Base-by-base conservation (phyloP, 2,888 invertebrate species). In the Prionchulus punctatus region DNA sequence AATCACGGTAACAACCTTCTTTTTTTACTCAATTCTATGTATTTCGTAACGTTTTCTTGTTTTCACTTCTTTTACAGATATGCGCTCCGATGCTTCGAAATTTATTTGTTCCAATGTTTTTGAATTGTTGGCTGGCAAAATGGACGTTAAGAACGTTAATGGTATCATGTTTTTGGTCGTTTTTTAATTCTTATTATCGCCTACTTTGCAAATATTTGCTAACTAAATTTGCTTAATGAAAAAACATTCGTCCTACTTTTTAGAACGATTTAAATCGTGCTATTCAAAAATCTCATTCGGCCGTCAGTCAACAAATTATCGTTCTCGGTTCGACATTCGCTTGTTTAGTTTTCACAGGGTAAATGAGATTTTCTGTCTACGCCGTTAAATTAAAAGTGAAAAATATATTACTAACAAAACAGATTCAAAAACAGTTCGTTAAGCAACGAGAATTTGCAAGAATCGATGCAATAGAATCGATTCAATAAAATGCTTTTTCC, bases 81-180 rank as follows among this genome's bases (percentile, higher is more conserved):
- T 82, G 86, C 71, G 87, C 86, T 76, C 82, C 86, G 59, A 85
- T 87, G 57, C 80, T 90, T 67, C 80, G 91, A 66, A 84, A 90
- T 72, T 78, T 96, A 61, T 96, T 92, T 76, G 89, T 96, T 71
- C 96, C 96, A 58, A 90, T 91, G 62, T 96, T 96, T 76, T 79
- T 96, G 65, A 96, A 96, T 75, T 92, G 94, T 75, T 96, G 94
- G 94, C 79, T 96, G 69, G 94, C 94, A 61, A 94, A 94, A 73
- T 82, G 87, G 70, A 89, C 92, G 36, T 79, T 96, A 69, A 89
- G 94, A 76, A 92, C 92, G 75, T 90, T 96, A 90, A 91, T 96
- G 81, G 92, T 90, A 79, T n/a, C 65, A 62, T 49, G 56, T 62
- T 30, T 49, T 43, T 7, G 2, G 49, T 43, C 54, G 43, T 53